phyloP scores from a whole-genome alignment of 2,888 invertebrate genomes.

The Drosophila koepferae region DNA sequence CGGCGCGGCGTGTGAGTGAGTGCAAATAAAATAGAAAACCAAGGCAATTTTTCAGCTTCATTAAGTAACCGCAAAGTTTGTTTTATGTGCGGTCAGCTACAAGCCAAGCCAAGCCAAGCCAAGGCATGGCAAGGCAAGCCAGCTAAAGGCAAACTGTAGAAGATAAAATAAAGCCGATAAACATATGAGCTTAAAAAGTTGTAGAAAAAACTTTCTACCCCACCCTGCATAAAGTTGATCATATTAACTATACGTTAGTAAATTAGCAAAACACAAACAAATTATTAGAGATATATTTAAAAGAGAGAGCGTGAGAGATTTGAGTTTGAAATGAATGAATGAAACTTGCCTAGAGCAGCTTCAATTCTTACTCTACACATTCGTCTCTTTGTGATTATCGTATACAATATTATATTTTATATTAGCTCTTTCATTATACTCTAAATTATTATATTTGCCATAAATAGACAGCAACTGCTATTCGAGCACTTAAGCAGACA shows the following conservation, averaged over 20 bases:
- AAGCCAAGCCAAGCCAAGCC: constrained; percentile 27
- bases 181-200: constrained; percentile 55
- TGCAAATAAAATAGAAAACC: constrained; percentile 71
- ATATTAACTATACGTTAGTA: constrained; percentile 40
- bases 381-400: background rate
- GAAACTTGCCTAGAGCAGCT: background rate
- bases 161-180: constrained; percentile 49
- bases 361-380: too few relatives aligned
- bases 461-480: constrained; percentile 10
- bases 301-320: background rate
- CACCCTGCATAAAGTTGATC: background rate
- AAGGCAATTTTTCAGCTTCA: constrained; percentile 77
- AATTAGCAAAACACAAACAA: constrained; percentile 39
- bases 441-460: background rate
- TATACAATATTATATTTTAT: background rate
- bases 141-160: constrained; percentile 9
- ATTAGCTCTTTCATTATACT: background rate
- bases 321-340: background rate
- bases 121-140: constrained; percentile 16
- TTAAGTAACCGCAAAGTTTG: constrained; percentile 78
- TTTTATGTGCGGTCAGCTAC: constrained; percentile 68
- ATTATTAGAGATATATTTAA: background rate
- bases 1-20: constrained; percentile 28
- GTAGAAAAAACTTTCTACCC: constrained; percentile 15
- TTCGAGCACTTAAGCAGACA: constrained; percentile 28